phyloP scores from a whole-genome alignment of 2,797 vertebrate genomes.

The Alca torda region DNA sequence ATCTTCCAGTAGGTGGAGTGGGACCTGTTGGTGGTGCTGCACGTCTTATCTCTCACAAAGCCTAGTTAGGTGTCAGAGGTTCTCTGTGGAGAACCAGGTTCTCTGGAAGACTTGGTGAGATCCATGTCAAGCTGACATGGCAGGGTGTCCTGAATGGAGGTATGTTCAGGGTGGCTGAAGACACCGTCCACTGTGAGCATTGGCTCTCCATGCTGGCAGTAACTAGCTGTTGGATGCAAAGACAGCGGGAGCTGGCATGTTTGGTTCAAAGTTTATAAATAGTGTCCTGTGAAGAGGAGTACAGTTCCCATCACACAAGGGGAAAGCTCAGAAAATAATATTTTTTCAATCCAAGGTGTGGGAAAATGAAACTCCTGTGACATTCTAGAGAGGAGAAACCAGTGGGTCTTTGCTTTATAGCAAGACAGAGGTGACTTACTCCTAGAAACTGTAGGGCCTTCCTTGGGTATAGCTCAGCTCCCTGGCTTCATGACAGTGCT shows the following conservation, averaged over 20 bases:
- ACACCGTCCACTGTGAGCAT: neutral
- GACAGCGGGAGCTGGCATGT: neutral
- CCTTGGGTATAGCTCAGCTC: neutral
- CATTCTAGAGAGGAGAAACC: neutral
- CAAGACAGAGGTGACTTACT: neutral
- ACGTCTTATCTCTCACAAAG: neutral
- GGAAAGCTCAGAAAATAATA: neutral
- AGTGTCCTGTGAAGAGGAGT: neutral
- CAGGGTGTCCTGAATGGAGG: neutral
- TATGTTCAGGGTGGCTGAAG: neutral
- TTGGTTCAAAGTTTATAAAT: neutral
- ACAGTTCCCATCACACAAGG: neutral
- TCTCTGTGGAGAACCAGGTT: neutral
- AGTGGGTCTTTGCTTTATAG: neutral
- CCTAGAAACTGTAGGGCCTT: neutral
- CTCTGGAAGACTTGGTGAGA: neutral
- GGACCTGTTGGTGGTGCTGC: neutral
- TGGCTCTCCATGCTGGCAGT: neutral
- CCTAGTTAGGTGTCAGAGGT: neutral
- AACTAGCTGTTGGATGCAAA: neutral
- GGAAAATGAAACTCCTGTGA: neutral
- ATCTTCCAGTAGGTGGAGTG: neutral
- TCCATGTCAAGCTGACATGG: rapidly evolving
- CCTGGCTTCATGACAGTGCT: neutral
- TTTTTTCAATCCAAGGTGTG: neutral